Percentiles rank a stretch among this genome's conserved stretches.
phyloP scores from a whole-genome alignment of 1,140 invertebrate genomes.

The Papilio polytes region DNA sequence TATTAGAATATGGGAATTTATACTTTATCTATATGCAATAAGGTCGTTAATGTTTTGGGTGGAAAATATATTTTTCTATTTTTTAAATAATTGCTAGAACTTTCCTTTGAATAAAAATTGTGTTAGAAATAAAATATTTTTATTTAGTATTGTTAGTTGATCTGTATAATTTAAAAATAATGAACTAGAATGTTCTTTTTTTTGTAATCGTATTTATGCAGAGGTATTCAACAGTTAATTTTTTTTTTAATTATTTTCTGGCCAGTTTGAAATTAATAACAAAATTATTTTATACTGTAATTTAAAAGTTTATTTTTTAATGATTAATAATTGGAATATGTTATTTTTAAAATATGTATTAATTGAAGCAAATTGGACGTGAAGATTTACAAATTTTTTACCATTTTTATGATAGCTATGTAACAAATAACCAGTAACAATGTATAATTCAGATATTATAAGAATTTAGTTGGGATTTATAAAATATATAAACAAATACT shows the following conservation, averaged over 20 bases:
- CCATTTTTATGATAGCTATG: neutral
- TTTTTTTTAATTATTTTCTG: too few relatives aligned
- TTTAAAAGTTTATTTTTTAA: too few relatives aligned
- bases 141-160: neutral
- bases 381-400: too few relatives aligned
- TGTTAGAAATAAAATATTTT: neutral
- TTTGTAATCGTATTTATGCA: neutral
- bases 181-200: neutral
- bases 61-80: neutral
- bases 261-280: too few relatives aligned
- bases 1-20: neutral
- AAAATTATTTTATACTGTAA: too few relatives aligned
- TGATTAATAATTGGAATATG: too few relatives aligned
- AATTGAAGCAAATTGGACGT: neutral
- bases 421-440: neutral
- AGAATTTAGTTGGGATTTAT: neutral
- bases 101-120: neutral
- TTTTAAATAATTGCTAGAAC: neutral
- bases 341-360: neutral
- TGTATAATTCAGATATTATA: neutral
- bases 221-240: neutral
- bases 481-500: neutral
- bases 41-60: neutral
- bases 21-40: neutral
- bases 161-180: neutral